A percentile compares a stretch with the other conserved stretches of the same genome.
phyloP scores from a whole-genome alignment of 1,140 invertebrate species.

The Battus philenor region DNA sequence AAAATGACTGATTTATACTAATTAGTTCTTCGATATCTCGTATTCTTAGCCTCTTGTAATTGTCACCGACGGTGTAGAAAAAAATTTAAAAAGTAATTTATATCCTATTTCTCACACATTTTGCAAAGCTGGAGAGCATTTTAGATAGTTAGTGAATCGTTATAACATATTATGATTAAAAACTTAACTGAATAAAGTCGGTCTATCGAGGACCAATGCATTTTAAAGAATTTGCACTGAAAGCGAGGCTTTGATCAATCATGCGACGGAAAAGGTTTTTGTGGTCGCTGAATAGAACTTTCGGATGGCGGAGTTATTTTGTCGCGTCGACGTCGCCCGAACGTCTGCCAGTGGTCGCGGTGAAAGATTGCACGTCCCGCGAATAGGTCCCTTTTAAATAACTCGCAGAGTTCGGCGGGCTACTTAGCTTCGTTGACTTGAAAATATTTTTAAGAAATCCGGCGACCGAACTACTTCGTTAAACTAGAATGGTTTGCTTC shows the following conservation, averaged over 20 bases:
- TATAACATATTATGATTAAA: too few species aligned
- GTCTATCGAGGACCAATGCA: slow-evolving; percentile 36
- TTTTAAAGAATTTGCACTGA: slow-evolving; percentile 46
- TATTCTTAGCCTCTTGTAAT: too few species aligned
- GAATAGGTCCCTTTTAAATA: slow-evolving; percentile 61
- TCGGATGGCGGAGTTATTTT: slow-evolving; percentile 54
- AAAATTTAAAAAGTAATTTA: too few species aligned
- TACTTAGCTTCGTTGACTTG: slow-evolving; percentile 33
- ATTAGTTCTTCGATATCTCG: too few species aligned
- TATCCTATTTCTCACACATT: too few species aligned
- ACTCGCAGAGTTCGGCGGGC: slow-evolving; percentile 33
- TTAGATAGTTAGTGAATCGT: too few species aligned
- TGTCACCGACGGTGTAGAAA: too few species aligned
- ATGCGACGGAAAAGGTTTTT: slow-evolving; percentile 61
- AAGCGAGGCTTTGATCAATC: slow-evolving; percentile 66
- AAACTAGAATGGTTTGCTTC: slow-evolving; percentile 12
- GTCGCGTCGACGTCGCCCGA: slow-evolving; percentile 36
- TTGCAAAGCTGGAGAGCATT: too few species aligned
- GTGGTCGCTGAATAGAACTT: slow-evolving; percentile 55
- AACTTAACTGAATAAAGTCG: too few species aligned
- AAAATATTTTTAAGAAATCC: slow-evolving; percentile 48
- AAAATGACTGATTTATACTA: too few species aligned
- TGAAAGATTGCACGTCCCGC: slow-evolving; percentile 53
- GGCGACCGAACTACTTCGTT: slow-evolving; percentile 29
- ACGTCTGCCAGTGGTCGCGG: slow-evolving; percentile 45